Evolutionary conservation across 2,113 vertebrate genomes (phyloP), one percentile per base, ranked within the genome.

Genomic region (Pelmatolapia mariae): DNA sequence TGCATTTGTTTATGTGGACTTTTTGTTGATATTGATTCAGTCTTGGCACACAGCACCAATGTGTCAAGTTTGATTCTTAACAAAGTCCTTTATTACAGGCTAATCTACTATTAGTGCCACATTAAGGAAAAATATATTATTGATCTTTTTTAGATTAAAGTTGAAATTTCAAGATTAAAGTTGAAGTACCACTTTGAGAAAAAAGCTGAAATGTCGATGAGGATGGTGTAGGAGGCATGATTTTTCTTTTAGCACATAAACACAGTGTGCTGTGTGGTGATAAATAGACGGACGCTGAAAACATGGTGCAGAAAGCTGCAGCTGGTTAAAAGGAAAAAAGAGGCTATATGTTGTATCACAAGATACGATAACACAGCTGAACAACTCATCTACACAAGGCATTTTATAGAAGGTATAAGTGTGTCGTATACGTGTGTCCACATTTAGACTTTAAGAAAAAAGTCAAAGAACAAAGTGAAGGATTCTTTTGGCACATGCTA

Each of bases 1-100:
- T 56, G 71, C 83, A 87, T 91, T 84, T 86, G 86, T 91, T 79
- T 73, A 71, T 80, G 79, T 80, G 84, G 8, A 80, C 84, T 81
- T 93, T 87, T 91, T 92, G 91, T 94, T 91, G 87, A 78, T 91
- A 93, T 95, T 50, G 90, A 94, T 94, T 79, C 11, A 11, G 54
- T 22, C 83, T 53, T 26, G 57, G 79, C 76, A 24, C 68, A 76
- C 59, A 83, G 29, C 47, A 89, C 73, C 81, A 29, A 52, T 18
- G 11, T 81, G 61, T 87, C 56, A 61, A 80, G 66, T 80, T 87
- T 81, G 33, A 38, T 15, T 87, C 76, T 52, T 79, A 90, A 92
- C 88, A 56, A 89, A 87, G 88, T 81, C 59, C 29, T 84, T 90
- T 50, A 89, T 87, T 31, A 43, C 3, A 1, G 82, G 40, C 24